Conservation (phyloP, 2,888 invertebrate genomes). For the Ptilodon capucinus region DNA sequence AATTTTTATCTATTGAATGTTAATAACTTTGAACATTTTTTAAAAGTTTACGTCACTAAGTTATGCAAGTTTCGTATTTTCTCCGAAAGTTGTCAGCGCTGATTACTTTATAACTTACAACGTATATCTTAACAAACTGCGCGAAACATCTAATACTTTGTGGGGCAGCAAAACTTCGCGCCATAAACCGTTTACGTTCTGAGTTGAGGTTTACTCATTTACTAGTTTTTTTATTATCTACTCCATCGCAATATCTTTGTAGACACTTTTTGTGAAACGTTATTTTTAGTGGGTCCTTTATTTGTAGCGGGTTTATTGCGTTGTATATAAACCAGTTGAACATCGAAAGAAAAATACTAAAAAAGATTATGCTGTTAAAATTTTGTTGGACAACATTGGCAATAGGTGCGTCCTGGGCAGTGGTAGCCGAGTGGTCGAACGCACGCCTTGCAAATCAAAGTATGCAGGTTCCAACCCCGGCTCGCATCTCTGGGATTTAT, state of each 20-base stretch:
- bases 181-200: constrained; percentile 1
- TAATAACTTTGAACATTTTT: not conserved
- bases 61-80: not conserved
- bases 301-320: not conserved
- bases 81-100: not conserved
- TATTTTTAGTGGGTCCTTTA: not conserved
- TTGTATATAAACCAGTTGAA: not conserved
- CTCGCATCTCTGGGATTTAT: too few species aligned
- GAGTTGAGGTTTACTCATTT: not conserved
- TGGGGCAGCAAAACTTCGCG: not conserved
- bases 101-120: not conserved
- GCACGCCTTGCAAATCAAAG: too few species aligned
- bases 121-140: not conserved
- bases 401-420: too few species aligned
- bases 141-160: constrained; percentile 1
- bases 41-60: not conserved
- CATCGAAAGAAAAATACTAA: not conserved
- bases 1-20: too few species aligned
- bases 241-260: not conserved
- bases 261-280: not conserved
- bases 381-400: too few species aligned
- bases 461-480: too few species aligned
- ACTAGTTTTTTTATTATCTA: not conserved
- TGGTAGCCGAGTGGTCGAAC: too few species aligned
- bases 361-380: not conserved